Evolutionary conservation across 1,140 invertebrate genomes (phyloP), one percentile per base, ranked within the genome.

Genomic region (Battus philenor): DNA sequence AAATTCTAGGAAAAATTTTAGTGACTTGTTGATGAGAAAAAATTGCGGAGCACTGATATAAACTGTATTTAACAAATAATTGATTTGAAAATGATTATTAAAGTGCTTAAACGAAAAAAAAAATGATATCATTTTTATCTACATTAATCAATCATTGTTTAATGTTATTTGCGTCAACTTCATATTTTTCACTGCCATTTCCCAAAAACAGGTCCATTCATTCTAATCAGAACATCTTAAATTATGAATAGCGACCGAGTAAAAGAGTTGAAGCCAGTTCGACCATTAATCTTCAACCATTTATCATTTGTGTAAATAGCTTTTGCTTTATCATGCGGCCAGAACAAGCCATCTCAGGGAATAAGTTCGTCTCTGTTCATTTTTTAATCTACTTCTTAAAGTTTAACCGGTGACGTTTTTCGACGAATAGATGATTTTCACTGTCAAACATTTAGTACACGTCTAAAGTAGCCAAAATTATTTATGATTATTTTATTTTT

Each of bases 281-380:
- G 17, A 41, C 61, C 61, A 56, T 65, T 61, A 65, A 65, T 65
- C 58, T 57, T 41, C 31, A 12, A 33, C 39, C 45, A 50, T 55
- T 63, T 54, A 59, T 59, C 50, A 59, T 41, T 52, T 43, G 32
- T 47, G 30, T 48, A 45, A 48, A 51, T 31, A 27, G 52, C 49
- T 44, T 47, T 29, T 47, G 58, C 54, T 51, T 46, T 33, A 49
- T 50, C 47, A 34, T 43, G 13, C 17, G 20, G 15, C 8, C 4
- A 12, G 10, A 38, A 22, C 17, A 22, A 18, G 32, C 24, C 32
- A 50, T 50, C 32, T 30, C 12, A 16, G 32, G 15, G 33, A 49
- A 57, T 50, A 57, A 57, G 45, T 48, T 54, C 45, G 38, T 43
- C 26, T 29, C 46, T 51, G 47, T 53, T 58, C 52, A 58, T 55